Evolutionary conservation across 2,113 vertebrate species (phyloP), one percentile per base, ranked within the genome.

Genomic region (Trachemys scripta): DNA sequence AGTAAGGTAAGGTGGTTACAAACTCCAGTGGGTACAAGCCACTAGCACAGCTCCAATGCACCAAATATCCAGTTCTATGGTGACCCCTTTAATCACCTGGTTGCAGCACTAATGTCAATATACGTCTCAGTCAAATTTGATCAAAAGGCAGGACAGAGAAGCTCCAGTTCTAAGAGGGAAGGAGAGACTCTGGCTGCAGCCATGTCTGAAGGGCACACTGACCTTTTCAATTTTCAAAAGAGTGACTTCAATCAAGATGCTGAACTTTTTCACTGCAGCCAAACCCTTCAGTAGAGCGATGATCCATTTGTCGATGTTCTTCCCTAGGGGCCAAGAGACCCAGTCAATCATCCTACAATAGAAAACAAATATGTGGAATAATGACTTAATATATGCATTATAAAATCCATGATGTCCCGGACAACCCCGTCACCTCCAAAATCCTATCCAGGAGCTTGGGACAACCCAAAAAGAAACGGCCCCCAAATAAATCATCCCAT

Each of bases 231-330:
- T 99, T 97, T 98, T 99, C 0, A 98, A 97, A 57, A 99, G 98
- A 12, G 99, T 98, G 72, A 99, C 98, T 96, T 99, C 98, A 16
- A 98, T 99, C 96, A 99, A 97, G 96, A 99, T 98, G 98, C 98
- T 98, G 98, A 99, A 99, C 97, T 98, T 98, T 92, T 98, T 99
- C 87, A 99, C 98, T 0, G 98, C 98, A 0, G 98, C 98, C 97
- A 99, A 93, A 59, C 98, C 98, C 96, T 99, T 99, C 84, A 99
- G 96, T 87, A 99, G 93, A 16, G 98, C 98, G 51, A 99, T 98
- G 94, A 99, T 98, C 98, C 98, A 99, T 93, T 98, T 98, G 97
- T 99, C 98, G 94, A 99, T 98, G 95, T 98, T 98, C 96, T 98
- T 98, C 56, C 98, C 98, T 92, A 99, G 86, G 27, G 98, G 98